Conservation (phyloP, 1,140 invertebrate genomes). For the Rhopalosiphum padi region DNA sequence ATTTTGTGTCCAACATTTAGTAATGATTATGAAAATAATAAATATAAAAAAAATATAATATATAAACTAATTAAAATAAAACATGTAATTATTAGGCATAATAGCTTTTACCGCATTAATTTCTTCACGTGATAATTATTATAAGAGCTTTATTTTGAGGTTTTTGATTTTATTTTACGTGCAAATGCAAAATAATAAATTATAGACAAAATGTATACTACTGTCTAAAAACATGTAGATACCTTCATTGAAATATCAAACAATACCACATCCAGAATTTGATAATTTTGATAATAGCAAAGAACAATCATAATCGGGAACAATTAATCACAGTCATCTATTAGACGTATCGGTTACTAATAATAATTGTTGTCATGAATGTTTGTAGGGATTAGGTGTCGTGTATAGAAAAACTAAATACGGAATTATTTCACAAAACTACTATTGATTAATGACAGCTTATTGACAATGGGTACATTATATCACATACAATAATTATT, state of each 20-base stretch:
- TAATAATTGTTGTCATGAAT: not conserved
- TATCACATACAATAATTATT: not conserved
- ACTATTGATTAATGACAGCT: not conserved
- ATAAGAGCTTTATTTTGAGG: not conserved
- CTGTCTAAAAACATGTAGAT: not conserved
- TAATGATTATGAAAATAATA: not conserved
- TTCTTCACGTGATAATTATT: too few relatives aligned
- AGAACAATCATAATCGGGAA: not conserved
- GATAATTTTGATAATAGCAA: not conserved
- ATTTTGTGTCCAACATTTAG: not conserved
- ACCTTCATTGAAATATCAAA: not conserved
- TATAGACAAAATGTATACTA: too few relatives aligned
- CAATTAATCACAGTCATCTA: conserved; percentile 5
- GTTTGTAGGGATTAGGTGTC: not conserved
- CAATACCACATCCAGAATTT: not conserved
- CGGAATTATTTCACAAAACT: not conserved
- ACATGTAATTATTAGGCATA: not conserved
- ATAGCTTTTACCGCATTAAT: not conserved
- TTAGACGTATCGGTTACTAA: not conserved
- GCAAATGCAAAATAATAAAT: not conserved
- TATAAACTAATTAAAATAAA: not conserved
- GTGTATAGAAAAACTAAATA: not conserved
- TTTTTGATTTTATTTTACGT: not conserved
- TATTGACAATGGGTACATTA: not conserved
- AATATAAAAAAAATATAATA: not conserved